Percentiles rank a stretch among this genome's conserved stretches.
Evolutionary conservation across 2,888 invertebrate genomes (phyloP).

Genomic region (Lasioglossum pauxillum): DNA sequence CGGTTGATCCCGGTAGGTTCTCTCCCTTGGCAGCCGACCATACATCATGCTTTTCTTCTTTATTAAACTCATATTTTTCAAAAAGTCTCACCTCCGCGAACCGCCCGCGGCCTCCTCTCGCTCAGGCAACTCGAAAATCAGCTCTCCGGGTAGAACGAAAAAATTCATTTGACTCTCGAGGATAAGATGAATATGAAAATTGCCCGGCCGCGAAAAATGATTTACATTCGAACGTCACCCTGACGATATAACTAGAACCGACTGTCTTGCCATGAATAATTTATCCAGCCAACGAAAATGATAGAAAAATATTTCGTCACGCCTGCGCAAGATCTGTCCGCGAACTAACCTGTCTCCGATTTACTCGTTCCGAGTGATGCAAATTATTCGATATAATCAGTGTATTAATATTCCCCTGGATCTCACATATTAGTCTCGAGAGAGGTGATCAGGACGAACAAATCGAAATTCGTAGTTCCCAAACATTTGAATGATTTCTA

Average conservation of each 20-base stretch:
- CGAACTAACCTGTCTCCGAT: not conserved
- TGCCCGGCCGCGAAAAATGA: constrained; percentile 57
- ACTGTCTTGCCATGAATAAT: constrained; percentile 58
- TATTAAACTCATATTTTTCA: constrained; percentile 84
- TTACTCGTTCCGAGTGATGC: not conserved
- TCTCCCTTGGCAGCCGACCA: constrained; percentile 74
- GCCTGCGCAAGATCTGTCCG: not conserved
- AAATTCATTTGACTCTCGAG: constrained; percentile 70
- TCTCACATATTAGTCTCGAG: not conserved
- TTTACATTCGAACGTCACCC: constrained; percentile 64
- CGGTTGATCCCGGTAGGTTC: constrained; percentile 78
- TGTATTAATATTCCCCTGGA: not conserved
- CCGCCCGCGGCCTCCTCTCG: constrained; percentile 61
- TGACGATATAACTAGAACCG: constrained; percentile 52
- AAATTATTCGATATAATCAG: not conserved
- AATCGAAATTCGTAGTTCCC: not conserved
- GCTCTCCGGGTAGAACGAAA: constrained; percentile 62
- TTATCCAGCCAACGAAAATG: constrained; percentile 34
- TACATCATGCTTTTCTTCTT: constrained; percentile 83
- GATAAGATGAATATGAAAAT: constrained; percentile 70
- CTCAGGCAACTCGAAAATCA: constrained; percentile 73
- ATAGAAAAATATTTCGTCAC: constrained; percentile 42
- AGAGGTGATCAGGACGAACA: not conserved
- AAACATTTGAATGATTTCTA: not conserved
- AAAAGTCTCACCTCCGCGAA: constrained; percentile 75